phyloP scores from a whole-genome alignment of 2,797 vertebrate genomes.

The Okamejei kenojei region DNA sequence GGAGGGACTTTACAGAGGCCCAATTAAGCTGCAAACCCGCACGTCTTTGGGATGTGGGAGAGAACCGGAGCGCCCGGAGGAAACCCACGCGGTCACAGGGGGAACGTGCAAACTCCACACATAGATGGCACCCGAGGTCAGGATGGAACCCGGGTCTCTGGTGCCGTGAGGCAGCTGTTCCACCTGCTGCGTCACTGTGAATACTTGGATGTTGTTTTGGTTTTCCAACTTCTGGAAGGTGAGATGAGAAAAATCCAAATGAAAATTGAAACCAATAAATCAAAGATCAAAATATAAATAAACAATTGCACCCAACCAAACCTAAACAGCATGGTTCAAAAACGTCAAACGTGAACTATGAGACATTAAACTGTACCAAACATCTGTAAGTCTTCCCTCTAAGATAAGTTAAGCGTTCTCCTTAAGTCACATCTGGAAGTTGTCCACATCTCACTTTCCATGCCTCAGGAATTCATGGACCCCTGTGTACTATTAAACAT shows the following conservation, averaged over 20 bases:
- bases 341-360: neutral
- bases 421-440: neutral
- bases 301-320: neutral
- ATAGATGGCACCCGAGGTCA: no score
- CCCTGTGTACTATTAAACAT: neutral
- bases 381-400: neutral
- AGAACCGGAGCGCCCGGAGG: no score
- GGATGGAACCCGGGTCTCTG: no score
- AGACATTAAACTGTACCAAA: neutral
- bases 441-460: neutral
- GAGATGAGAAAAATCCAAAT: neutral
- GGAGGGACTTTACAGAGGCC: no score
- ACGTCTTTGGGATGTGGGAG: no score
- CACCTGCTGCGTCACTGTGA: no score
- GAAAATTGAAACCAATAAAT: neutral
- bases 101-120: no score
- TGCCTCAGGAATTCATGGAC: neutral
- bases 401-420: neutral
- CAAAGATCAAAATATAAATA: neutral
- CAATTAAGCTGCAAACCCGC: no score
- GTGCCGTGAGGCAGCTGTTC: no score
- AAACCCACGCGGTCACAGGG: no score
- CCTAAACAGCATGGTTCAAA: neutral
- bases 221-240: neutral
- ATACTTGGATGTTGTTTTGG: neutral